These are phyloP conservation scores for Incurvaria masculella DNA, from an alignment of 2,888 invertebrate genomes.

Conservation along the genomic window DNA sequence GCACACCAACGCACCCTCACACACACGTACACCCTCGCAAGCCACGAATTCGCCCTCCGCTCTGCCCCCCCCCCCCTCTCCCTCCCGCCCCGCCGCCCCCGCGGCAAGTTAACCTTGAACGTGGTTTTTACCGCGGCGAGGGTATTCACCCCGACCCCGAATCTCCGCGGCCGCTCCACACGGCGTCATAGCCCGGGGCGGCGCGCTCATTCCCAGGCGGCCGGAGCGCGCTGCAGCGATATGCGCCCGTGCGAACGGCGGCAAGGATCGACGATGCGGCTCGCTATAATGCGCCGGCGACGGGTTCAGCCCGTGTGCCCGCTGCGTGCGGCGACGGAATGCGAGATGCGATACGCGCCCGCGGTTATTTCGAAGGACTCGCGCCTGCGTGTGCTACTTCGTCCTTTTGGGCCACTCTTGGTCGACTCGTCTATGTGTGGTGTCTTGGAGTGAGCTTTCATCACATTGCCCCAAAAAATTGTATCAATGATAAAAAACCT, in stretches of 20 bases:
- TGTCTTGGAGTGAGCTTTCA: too few relatives aligned
- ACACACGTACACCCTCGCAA: not conserved
- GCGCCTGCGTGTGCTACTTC: not conserved
- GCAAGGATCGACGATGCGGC: not conserved
- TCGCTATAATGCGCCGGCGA: not conserved
- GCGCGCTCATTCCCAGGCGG: too few relatives aligned
- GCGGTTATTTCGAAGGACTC: not conserved
- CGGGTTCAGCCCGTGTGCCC: not conserved
- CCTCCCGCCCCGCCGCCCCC: constrained; percentile 40
- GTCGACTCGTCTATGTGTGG: too few relatives aligned
- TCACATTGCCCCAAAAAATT: too few relatives aligned
- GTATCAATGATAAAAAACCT: too few relatives aligned
- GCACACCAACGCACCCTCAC: not conserved
- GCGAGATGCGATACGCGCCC: not conserved
- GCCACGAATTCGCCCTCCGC: constrained; percentile 40
- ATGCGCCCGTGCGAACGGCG: not conserved
- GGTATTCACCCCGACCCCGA: constrained; percentile 56
- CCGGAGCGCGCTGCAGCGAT: not conserved
- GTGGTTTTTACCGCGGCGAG: constrained; percentile 54
- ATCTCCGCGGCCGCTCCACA: constrained; percentile 46
- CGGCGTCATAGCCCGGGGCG: constrained; percentile 24
- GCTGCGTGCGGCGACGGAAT: not conserved
- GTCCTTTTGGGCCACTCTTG: too few relatives aligned
- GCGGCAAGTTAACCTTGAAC: constrained; percentile 51
- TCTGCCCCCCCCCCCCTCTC: not conserved